These are phyloP conservation scores for Crypturellus undulatus DNA, from an alignment of 2,113 vertebrate genomes.

Conservation along the genomic window DNA sequence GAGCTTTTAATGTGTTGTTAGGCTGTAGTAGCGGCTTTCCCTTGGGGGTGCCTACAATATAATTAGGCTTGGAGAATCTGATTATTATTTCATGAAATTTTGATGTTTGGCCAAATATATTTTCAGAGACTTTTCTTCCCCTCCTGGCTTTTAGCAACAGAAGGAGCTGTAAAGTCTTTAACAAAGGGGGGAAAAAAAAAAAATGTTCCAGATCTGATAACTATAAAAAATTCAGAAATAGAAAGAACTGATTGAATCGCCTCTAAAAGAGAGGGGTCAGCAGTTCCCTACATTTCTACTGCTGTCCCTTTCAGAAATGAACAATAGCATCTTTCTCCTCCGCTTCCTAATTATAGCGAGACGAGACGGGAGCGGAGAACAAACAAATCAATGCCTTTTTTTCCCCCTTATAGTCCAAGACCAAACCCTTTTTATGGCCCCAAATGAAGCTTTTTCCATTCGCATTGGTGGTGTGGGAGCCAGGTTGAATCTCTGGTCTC, in stretches of 20 bases:
- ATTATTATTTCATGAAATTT: conserved; percentile 66
- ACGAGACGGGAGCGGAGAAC: background rate
- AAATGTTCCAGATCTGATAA: background rate
- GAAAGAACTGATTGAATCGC: conserved; percentile 5
- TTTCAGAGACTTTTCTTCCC: background rate
- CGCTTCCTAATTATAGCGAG: background rate
- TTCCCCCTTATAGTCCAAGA: background rate
- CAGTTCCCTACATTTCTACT: background rate
- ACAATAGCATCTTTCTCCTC: conserved; percentile 32
- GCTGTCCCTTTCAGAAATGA: background rate
- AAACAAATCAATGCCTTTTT: background rate
- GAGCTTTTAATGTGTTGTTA: conserved; percentile 26
- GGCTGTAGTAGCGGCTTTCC: conserved; percentile 37
- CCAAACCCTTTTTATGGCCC: rapidly evolving
- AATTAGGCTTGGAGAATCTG: conserved; percentile 34
- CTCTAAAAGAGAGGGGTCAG: background rate
- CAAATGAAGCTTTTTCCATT: background rate
- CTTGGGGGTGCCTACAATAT: conserved; percentile 47
- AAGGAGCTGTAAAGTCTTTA: background rate
- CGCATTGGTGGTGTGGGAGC: rapidly evolving
- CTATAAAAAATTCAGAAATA: background rate
- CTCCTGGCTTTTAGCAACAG: background rate
- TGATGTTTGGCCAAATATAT: background rate
- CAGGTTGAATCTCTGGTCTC: background rate
- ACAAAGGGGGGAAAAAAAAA: background rate